Evolutionary conservation across 2,113 vertebrate genomes (phyloP), one percentile per base, ranked within the genome.

Genomic region (Aythya baeri): DNA sequence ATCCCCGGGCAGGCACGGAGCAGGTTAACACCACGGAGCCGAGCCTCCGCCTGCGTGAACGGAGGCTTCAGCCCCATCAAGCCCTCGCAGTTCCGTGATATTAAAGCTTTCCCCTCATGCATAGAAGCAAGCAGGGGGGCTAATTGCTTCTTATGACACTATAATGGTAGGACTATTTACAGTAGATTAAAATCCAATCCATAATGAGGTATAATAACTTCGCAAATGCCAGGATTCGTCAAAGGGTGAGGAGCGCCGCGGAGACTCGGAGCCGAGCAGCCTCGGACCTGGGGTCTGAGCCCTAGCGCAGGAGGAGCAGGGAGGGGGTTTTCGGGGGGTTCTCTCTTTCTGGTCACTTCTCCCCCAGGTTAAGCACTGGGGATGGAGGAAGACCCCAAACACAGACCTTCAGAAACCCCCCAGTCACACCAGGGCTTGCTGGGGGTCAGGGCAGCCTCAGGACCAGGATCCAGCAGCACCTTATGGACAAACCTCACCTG

Each of bases 101-200:
- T 96, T 95, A 94, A 73, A 92, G 86, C 94, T 94, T 96, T 90
- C 94, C 90, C 91, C 89, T 94, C 94, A 92, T 93, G 95, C 91
- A 94, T 77, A 94, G 92, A 94, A 43, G 91, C 92, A 95, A 97
- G 93, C 87, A 93, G 96, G 95, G 93, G 94, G 95, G 97, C 96
- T 98, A 97, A 97, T 97, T 97, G 97, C 96, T 97, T 97, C 98
- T 97, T 97, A 97, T 95, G 97, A 97, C 97, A 95, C 94, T 96
- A 86, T 98, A 98, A 98, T 98, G 94, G 97, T 96, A 84, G 93
- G 94, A 96, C 97, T 98, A 97, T 98, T 98, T 97, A 96, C 96
- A 96, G 93, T 91, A 98, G 97, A 98, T 98, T 98, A 98, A 98
- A 98, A 97, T 97, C 97, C 97, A 96, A 95, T 98, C 93, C 92